Evolutionary conservation across 2,113 vertebrate species (phyloP).

Genomic region (Pantherophis guttatus): DNA sequence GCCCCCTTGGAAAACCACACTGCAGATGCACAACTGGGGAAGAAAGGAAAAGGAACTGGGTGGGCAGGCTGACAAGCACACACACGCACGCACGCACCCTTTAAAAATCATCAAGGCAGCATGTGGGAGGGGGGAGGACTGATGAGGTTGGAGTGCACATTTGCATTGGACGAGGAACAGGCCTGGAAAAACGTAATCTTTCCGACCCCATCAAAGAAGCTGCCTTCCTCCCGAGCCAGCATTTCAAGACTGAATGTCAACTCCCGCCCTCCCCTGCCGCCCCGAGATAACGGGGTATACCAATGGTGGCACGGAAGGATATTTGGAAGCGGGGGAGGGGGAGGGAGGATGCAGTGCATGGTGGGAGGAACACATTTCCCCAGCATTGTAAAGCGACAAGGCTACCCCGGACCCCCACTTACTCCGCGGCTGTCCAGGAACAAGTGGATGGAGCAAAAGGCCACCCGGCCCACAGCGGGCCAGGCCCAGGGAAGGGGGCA

Average conservation of each 20-base stretch:
- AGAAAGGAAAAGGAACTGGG: not conserved
- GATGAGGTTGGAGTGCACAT: not conserved
- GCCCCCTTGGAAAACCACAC: not conserved
- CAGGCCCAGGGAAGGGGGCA: not conserved
- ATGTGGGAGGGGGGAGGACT: not conserved
- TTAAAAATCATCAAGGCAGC: constrained; percentile 21
- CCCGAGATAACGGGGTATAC: not conserved
- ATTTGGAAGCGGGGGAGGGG: not conserved
- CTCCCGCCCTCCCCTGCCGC: not conserved
- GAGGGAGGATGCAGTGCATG: not conserved
- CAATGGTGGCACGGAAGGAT: not conserved
- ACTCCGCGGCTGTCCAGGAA: constrained; percentile 10
- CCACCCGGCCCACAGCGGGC: not conserved
- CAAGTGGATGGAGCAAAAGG: constrained; percentile 15
- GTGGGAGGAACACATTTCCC: constrained; percentile 2
- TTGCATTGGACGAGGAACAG: not conserved
- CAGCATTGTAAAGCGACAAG: constrained; percentile 24
- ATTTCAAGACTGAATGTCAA: not conserved
- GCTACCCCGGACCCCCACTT: constrained; percentile 15
- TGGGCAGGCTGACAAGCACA: not conserved
- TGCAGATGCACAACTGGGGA: not conserved
- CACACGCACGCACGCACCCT: not conserved
- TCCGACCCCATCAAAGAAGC: not conserved
- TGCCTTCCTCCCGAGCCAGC: constrained; percentile 9
- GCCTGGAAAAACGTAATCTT: not conserved